Conservation (phyloP, 2,888 invertebrate species). For the Scotopteryx bipunctaria region DNA sequence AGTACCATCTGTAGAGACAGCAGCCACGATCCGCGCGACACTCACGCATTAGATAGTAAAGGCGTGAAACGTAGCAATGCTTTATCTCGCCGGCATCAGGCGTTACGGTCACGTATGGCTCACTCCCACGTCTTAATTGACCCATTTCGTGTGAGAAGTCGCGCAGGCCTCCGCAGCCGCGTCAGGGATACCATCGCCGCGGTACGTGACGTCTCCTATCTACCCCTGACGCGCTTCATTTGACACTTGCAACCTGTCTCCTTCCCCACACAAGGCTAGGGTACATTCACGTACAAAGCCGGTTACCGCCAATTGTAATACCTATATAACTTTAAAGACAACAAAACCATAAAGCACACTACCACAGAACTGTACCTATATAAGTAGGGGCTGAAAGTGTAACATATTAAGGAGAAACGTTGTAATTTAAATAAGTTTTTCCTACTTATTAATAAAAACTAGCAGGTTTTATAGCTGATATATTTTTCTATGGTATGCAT, state of each 20-base stretch:
- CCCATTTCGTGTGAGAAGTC: slow-evolving; percentile 80
- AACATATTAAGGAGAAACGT: too few species aligned
- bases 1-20: slow-evolving; percentile 20
- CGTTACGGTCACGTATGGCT: slow-evolving; percentile 78
- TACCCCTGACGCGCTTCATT: slow-evolving; percentile 39
- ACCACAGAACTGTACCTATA: too few species aligned
- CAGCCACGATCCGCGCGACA: slow-evolving; percentile 43
- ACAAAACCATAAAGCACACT: too few species aligned
- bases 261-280: slow-evolving; percentile 9
- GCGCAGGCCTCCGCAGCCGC: slow-evolving; percentile 63
- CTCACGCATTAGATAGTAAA: slow-evolving; percentile 54
- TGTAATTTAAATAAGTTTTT: too few species aligned
- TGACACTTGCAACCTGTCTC: slow-evolving; percentile 45
- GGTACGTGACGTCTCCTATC: slow-evolving; percentile 67
- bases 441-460: too few species aligned
- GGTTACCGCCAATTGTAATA: neutral
- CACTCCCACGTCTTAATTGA: slow-evolving; percentile 83
- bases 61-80: slow-evolving; percentile 76
- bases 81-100: slow-evolving; percentile 64
- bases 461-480: too few species aligned
- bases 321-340: too few species aligned
- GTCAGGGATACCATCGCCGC: slow-evolving; percentile 80
- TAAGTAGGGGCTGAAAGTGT: too few species aligned
- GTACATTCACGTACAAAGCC: neutral
- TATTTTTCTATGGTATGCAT: too few species aligned